Percentiles rank a stretch among this genome's conserved stretches.
These are phyloP conservation scores for Apteryx owenii DNA, from an alignment of 2,113 vertebrate genomes.

Conservation along the genomic window DNA sequence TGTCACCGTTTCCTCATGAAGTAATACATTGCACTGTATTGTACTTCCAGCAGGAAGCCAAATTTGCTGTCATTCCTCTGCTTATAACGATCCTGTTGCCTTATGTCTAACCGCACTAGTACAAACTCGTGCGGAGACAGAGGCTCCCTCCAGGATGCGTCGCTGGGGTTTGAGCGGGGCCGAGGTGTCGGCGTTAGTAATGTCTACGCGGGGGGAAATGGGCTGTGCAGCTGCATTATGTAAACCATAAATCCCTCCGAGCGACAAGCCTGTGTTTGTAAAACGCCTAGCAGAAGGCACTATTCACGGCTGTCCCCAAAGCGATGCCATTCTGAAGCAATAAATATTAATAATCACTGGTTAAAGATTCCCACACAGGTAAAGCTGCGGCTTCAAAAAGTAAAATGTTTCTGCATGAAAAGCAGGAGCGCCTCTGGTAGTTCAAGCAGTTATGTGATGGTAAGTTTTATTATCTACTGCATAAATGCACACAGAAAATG, in stretches of 20 bases:
- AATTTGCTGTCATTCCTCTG: neutral
- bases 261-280: neutral
- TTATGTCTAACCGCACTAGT: neutral
- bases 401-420: conserved; percentile 8
- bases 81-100: neutral
- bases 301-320: neutral
- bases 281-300: conserved; percentile 21
- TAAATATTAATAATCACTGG: conserved; percentile 53
- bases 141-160: neutral
- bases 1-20: neutral
- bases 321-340: neutral
- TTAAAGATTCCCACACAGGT: conserved; percentile 12
- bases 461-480: conserved; percentile 32
- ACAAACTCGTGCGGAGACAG: neutral
- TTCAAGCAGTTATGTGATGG: neutral
- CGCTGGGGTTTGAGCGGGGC: neutral
- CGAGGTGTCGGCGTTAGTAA: neutral
- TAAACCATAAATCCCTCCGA: conserved; percentile 13
- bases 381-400: neutral
- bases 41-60: neutral
- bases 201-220: accelerated
- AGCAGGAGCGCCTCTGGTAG: conserved; percentile 6
- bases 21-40: neutral
- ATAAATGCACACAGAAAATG: neutral
- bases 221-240: neutral